Evolutionary conservation across 2,113 vertebrate species (phyloP), one percentile per base, ranked within the genome.

Genomic region (Phylloscopus trochilus): DNA sequence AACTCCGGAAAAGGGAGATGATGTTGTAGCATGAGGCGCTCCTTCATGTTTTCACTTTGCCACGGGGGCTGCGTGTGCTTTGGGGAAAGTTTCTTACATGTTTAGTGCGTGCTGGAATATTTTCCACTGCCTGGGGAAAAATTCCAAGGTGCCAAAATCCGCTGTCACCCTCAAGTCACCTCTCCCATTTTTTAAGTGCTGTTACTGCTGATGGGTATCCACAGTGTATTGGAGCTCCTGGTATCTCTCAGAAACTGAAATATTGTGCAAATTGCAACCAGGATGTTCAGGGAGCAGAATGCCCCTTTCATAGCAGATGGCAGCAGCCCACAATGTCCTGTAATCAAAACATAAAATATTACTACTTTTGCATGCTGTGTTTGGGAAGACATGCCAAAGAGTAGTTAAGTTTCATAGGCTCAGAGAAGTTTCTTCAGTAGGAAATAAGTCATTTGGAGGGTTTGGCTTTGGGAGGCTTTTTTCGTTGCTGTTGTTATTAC

Each of bases 291-390:
- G 90, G 90, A 95, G 93, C 69, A 84, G 58, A 90, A 92, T 30
- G 64, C 69, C 91, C 88, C 86, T 95, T 86, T 93, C 92, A 72
- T 67, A 93, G 83, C 95, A 96, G 95, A 96, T 96, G 95, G 96
- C 88, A 93, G 62, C 62, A 83, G 58, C 80, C 92, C 77, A 79
- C 92, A 44, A 23, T 58, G 86, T 87, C 73, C 73, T 69, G 80
- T 93, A 95, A 96, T 90, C 58, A 33, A 88, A 91, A 87, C 86
- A 87, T 94, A 94, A 97, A 96, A 96, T 82, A 90, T 95, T 96
- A 92, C 83, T 84, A 78, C 86, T 93, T 94, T 51, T 94, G 60
- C 90, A 82, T 73, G 58, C 89, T 92, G 80, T 76, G 80, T 95
- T 87, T 89, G 53, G 77, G 81, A 94, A 81, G 77, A 84, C 41